Base-by-base conservation (phyloP, 2,888 invertebrate species). In the Plemyria rubiginata region DNA sequence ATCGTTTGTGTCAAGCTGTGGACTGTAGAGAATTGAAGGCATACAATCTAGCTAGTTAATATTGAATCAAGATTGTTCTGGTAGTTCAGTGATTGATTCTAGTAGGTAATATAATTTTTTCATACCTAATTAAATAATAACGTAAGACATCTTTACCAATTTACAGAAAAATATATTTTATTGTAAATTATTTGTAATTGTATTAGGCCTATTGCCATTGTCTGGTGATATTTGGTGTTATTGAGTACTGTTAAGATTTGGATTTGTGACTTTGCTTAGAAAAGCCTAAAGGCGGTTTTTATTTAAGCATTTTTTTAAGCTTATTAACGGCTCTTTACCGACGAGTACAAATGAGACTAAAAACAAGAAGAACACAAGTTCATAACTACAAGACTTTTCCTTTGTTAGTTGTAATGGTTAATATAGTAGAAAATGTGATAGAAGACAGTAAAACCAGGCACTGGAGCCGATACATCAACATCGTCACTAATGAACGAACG, bases 401-500 rank as follows among this genome's bases (percentile, higher is more conserved):
- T n/a, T n/a, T n/a, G n/a, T n/a, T n/a, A n/a, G n/a, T n/a, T n/a
- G n/a, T n/a, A n/a, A n/a, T n/a, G n/a, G n/a, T n/a, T n/a, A n/a
- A n/a, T n/a, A n/a, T n/a, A n/a, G n/a, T n/a, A n/a, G n/a, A n/a
- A n/a, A n/a, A n/a, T n/a, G 8, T 32, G 8, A 32, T 8, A 32
- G 8, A 32, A 8, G 7, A 7, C 32, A 6, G 3, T 22, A 22
- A 22, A 22, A 67, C 68, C 70, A 70, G 65, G 36, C 62, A 73
- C 67, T 67, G 68, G 67, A 75, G 70, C 66, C 71, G 67, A 75
- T 79, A 76, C 69, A 76, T 81, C 74, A 77, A 70, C 74, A 76
- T 62, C 75, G 68, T 77, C 67, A 64, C 70, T 79, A 79, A 79
- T 77, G 70, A 72, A 72, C 72, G 72, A 73, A 78, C 72, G 73